These are phyloP conservation scores for pig (Sus scrofa) DNA, from an alignment of 2,113 vertebrate genomes.

Conservation along the genomic window T2T-Sscrofa CM000828.6:38828501-38829000, in stretches of 20 bases:
- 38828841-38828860: fast-evolving
- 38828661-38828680: neutral
- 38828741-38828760: neutral
- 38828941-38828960: neutral
- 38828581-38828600: neutral
- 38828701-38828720: neutral
- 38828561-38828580: slow-evolving; percentile 42
- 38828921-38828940: neutral
- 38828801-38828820: neutral
- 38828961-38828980: neutral
- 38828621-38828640: neutral
- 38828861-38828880: neutral
- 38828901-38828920: neutral
- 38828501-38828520: slow-evolving; percentile 8
- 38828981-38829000: neutral
- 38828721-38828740: neutral
- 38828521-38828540: slow-evolving; percentile 42
- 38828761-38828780: neutral
- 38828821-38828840: neutral
- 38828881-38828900: neutral
- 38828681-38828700: neutral
- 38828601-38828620: neutral
- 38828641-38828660: neutral
- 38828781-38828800: neutral
- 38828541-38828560: slow-evolving; percentile 41